Evolutionary conservation across 2,797 vertebrate genomes (phyloP).

Genomic region (Clarias fuscus): DNA sequence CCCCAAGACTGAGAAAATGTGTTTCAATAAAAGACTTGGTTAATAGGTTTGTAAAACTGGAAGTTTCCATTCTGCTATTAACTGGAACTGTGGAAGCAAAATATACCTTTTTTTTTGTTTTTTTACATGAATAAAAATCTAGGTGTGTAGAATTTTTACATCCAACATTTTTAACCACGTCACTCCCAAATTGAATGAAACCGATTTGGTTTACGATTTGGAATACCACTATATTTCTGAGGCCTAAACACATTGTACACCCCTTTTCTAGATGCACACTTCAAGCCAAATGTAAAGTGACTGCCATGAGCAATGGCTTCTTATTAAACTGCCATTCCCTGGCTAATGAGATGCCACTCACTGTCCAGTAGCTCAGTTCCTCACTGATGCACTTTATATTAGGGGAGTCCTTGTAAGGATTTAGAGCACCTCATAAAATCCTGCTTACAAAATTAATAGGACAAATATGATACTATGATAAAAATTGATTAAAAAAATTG

Average conservation of each 20-base stretch:
- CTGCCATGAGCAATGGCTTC: slow-evolving; percentile 33
- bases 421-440: slow-evolving; percentile 18
- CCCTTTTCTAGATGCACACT: background rate
- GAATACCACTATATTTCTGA: background rate
- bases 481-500: background rate
- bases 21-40: background rate
- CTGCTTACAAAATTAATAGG: background rate
- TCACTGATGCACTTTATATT: slow-evolving; percentile 26
- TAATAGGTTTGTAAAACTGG: no score
- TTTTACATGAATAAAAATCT: background rate
- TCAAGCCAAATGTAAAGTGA: slow-evolving; percentile 28
- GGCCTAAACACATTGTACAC: background rate
- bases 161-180: background rate
- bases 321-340: slow-evolving; percentile 49
- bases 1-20: background rate
- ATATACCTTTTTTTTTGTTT: background rate
- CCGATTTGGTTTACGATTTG: background rate
- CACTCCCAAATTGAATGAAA: background rate
- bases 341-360: slow-evolving; percentile 48
- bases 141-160: background rate
- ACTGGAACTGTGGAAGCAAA: background rate
- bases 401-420: slow-evolving; percentile 12
- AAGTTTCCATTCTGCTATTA: no score
- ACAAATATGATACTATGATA: background rate
- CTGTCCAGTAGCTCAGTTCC: slow-evolving; percentile 27